Evolutionary conservation across 2,888 invertebrate genomes (phyloP).

Genomic region (Neelides folsomi): DNA sequence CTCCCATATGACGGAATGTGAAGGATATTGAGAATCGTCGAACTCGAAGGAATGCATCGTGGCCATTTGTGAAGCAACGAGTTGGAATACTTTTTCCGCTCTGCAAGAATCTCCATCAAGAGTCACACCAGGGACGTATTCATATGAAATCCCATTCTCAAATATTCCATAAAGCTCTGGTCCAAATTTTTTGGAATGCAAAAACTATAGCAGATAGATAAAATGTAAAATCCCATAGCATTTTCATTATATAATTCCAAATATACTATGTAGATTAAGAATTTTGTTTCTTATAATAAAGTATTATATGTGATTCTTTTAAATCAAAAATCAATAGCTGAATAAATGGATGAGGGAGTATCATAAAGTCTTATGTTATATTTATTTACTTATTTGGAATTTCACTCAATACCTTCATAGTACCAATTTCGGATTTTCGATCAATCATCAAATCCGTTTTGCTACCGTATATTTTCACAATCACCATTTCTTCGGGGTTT

Average conservation of each 20-base stretch:
- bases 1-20: slow-evolving; percentile 58
- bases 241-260: too few relatives aligned
- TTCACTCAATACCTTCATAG: slow-evolving; percentile 20
- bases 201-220: too few relatives aligned
- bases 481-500: slow-evolving; percentile 53
- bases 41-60: slow-evolving; percentile 56
- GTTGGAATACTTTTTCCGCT: slow-evolving; percentile 51
- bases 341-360: too few relatives aligned
- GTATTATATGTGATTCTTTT: too few relatives aligned
- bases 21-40: slow-evolving; percentile 11
- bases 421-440: slow-evolving; percentile 61
- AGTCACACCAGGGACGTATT: slow-evolving; percentile 70
- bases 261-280: too few relatives aligned
- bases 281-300: too few relatives aligned
- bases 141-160: slow-evolving; percentile 84
- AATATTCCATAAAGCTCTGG: slow-evolving; percentile 81
- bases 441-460: slow-evolving; percentile 88
- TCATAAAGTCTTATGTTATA: too few relatives aligned
- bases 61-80: slow-evolving; percentile 71
- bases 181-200: slow-evolving; percentile 63
- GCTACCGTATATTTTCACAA: slow-evolving; percentile 81
- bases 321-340: too few relatives aligned
- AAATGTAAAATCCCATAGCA: too few relatives aligned
- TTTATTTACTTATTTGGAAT: too few relatives aligned
- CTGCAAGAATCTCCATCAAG: slow-evolving; percentile 52